A percentile compares a stretch with the other conserved stretches of the same genome.
phyloP scores from a whole-genome alignment of 1,140 invertebrate genomes.

The Maconellicoccus hirsutus region DNA sequence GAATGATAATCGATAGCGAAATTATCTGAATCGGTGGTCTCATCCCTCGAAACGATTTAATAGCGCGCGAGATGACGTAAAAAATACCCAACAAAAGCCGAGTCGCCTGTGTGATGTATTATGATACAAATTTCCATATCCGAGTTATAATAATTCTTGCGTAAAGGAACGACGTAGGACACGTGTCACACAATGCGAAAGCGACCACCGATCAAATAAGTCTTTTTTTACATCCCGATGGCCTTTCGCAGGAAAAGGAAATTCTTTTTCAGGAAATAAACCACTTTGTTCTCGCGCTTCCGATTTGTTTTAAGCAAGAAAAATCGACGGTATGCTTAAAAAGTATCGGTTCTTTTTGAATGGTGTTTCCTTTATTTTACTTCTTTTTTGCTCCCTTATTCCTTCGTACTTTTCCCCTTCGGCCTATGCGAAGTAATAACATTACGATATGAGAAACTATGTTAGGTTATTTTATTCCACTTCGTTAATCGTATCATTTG shows the following conservation, averaged over 20 bases:
- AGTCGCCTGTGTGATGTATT: neutral
- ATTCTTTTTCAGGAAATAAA: slow-evolving; percentile 16
- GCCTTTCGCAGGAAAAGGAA: slow-evolving; percentile 18
- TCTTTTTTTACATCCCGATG: neutral
- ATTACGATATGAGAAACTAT: neutral
- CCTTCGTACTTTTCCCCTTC: neutral
- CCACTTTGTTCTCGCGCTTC: slow-evolving; percentile 17
- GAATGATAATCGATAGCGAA: neutral
- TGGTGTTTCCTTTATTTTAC: neutral
- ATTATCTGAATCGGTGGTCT: neutral
- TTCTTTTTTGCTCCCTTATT: neutral
- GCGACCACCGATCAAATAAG: slow-evolving; percentile 7
- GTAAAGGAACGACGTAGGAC: neutral
- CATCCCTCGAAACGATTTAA: neutral
- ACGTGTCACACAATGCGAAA: neutral
- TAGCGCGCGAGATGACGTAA: neutral
- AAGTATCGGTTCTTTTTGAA: neutral
- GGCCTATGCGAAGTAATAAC: neutral
- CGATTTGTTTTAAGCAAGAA: slow-evolving; percentile 19
- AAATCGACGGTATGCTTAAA: neutral
- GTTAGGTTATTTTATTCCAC: slow-evolving; percentile 9
- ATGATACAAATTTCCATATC: slow-evolving; percentile 9
- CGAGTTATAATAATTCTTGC: neutral
- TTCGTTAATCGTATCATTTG: slow-evolving; percentile 5
- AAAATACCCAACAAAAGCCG: neutral